Base-by-base conservation (phyloP, 2,113 vertebrate genomes). In the Irena cyanogastra region DNA sequence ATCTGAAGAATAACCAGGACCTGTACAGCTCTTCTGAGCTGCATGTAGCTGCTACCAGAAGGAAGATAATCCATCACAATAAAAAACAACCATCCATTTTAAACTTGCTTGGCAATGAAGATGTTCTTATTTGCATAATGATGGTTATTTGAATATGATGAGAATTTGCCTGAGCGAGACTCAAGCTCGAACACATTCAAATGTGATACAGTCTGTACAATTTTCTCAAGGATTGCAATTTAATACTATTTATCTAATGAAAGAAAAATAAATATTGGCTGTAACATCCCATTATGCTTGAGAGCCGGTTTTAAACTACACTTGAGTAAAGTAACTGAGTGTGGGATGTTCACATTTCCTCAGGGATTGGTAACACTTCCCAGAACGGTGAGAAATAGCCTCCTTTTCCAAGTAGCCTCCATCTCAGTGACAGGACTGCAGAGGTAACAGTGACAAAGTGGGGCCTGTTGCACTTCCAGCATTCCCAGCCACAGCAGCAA, bases 241-340 rank as follows among this genome's bases (percentile, higher is more conserved):
- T 95, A 96, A 96, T 97, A 94, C 94, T 96, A 97, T 97, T 98
- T 97, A 95, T 97, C 97, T 97, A 97, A 98, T 97, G 95, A 96
- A 97, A 97, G 95, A 89, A 95, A 92, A 98, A 95, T 90, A 96
- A 97, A 97, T 97, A 97, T 97, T 97, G 97, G 94, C 83, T 90
- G 94, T 89, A 96, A 96, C 92, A 90, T 90, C 85, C 93, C 85
- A 95, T 95, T 96, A 94, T 90, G 83, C 69, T 91, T 23, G 87
- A 95, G 95, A 91, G 91, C 57, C 2, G 4, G 74, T 85, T 95
- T 95, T 87, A 93, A 94, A 93, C 87, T 37, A 79, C 69, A 74
- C 94, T 95, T 76, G 93, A 94, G 90, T n/a, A 49, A 91, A 94
- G 95, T 74, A 75, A 94, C 68, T 53, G 39, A 87, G 54, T 90